phyloP scores from a whole-genome alignment of 2,113 vertebrate species.

The Archilochus colubris region DNA sequence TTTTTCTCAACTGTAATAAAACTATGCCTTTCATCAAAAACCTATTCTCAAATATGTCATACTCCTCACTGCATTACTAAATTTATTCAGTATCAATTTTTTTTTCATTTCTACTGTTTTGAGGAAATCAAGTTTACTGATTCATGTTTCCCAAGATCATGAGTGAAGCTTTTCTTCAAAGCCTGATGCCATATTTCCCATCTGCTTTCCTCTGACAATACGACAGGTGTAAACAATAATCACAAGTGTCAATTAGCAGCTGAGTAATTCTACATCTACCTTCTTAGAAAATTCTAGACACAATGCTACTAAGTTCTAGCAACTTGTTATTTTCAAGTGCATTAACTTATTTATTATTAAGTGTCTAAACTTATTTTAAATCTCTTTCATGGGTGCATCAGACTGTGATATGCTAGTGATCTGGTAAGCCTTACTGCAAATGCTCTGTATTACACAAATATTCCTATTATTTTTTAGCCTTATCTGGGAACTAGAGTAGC shows the following conservation, averaged over 20 bases:
- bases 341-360: background rate
- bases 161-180: background rate
- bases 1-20: background rate
- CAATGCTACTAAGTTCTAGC: background rate
- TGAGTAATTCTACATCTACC: background rate
- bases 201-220: background rate
- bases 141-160: background rate
- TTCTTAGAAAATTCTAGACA: background rate
- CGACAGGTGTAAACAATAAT: background rate
- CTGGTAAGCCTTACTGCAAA: background rate
- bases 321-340: background rate
- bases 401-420: background rate
- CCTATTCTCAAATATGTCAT: background rate
- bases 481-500: background rate
- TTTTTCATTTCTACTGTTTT: background rate
- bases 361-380: background rate
- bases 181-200: background rate
- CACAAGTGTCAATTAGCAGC: background rate
- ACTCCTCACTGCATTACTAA: background rate
- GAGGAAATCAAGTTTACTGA: background rate
- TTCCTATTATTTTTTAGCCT: background rate
- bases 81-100: background rate
- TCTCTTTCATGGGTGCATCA: background rate
- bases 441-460: background rate
- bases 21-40: background rate